A percentile compares a stretch with the other conserved stretches of the same genome.
These are phyloP conservation scores for Sarcophaga rosellei DNA, from an alignment of 2,888 invertebrate species.

Conservation along the genomic window DNA sequence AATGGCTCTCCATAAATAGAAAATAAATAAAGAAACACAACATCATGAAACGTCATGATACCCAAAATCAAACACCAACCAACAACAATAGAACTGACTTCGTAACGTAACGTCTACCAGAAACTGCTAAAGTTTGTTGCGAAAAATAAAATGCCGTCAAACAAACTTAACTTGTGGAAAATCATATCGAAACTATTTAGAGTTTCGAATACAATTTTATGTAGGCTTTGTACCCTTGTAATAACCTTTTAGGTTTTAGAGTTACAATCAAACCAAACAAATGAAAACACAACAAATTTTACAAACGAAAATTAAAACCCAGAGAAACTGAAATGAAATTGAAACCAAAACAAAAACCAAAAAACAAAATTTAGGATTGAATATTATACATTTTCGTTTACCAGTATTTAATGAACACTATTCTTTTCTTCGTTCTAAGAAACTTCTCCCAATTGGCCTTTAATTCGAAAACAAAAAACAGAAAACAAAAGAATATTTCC, in stretches of 20 bases:
- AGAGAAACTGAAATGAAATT: conserved; percentile 8
- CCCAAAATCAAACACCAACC: conserved; percentile 23
- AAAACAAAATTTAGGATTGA: conserved; percentile 79
- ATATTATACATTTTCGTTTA: conserved; percentile 83
- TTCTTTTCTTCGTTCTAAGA: conserved; percentile 74
- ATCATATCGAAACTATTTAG: conserved; percentile 6
- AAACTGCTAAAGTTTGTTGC: conserved; percentile 29
- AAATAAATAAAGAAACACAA: conserved; percentile 56
- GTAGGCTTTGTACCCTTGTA: conserved; percentile 36
- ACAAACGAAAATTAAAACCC: not conserved
- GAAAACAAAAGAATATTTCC: conserved; percentile 1
- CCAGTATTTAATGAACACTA: conserved; percentile 81
- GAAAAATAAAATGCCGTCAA: conserved; percentile 3
- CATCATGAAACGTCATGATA: conserved; percentile 46
- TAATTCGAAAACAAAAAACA: too few relatives aligned
- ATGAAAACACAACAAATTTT: not conserved
- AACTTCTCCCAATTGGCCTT: too few relatives aligned
- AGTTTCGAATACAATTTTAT: conserved; percentile 13
- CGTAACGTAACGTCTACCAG: not conserved
- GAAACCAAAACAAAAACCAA: conserved; percentile 62
- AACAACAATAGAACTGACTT: conserved; percentile 21
- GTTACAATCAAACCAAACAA: conserved; percentile 43
- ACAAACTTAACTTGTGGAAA: conserved; percentile 27
- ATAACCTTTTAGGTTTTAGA: conserved; percentile 32
- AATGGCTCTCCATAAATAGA: conserved; percentile 41